Evolutionary conservation across 2,888 invertebrate species (phyloP).

Genomic region (Adelognathus sp.): DNA sequence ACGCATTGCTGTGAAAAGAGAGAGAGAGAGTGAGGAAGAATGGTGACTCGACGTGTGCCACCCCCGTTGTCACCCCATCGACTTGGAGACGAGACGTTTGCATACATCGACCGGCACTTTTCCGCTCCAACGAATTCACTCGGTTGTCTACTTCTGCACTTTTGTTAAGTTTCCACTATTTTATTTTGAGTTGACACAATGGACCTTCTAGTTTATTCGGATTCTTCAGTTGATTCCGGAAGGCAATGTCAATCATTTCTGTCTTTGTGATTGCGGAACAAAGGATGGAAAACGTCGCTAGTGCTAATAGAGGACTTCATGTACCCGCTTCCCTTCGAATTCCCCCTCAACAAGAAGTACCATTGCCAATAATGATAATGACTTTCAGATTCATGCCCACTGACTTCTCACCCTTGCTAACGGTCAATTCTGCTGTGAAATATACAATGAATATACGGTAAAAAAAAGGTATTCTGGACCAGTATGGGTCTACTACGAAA

Average conservation of each 20-base stretch:
- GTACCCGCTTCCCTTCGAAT: conserved; percentile 3
- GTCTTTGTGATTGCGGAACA: background rate
- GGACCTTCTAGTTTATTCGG: background rate
- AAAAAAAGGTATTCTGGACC: background rate
- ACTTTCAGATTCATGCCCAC: background rate
- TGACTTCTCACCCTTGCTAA: background rate
- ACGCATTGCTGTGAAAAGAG: background rate
- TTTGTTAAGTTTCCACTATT: conserved; percentile 24
- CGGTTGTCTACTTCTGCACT: conserved; percentile 23
- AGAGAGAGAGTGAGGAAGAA: conserved; percentile 6
- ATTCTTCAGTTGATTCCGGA: conserved; percentile 3
- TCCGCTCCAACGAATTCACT: conserved; percentile 79
- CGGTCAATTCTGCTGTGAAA: background rate
- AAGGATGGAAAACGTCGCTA: background rate
- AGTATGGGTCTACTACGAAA: too few relatives aligned
- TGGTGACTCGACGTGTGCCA: conserved; percentile 65
- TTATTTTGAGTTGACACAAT: conserved; percentile 7
- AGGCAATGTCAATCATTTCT: conserved; percentile 39
- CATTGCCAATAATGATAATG: too few relatives aligned
- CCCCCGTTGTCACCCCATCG: conserved; percentile 80
- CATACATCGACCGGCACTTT: conserved; percentile 80
- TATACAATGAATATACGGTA: conserved; percentile 6
- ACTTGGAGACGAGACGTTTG: conserved; percentile 76
- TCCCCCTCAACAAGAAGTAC: too few relatives aligned
- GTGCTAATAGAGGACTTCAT: background rate